Percentiles rank a stretch among this genome's conserved stretches.
These are phyloP conservation scores for Pipistrellus kuhlii DNA, from an alignment of 2,797 vertebrate genomes.

Conservation along the genomic window DNA sequence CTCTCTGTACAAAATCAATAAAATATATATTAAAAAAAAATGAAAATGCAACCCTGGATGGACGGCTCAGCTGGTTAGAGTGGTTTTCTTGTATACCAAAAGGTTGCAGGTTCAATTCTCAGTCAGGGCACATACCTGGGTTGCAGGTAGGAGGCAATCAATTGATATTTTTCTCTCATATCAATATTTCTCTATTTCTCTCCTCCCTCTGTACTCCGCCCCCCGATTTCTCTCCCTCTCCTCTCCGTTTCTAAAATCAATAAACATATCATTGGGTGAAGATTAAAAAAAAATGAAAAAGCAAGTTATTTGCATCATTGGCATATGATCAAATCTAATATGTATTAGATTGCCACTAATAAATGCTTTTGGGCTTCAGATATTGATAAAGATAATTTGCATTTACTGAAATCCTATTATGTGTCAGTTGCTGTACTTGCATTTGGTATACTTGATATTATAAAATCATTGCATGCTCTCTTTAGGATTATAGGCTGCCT, in stretches of 20 bases:
- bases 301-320: background rate
- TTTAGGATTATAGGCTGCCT: background rate
- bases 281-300: background rate
- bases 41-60: background rate
- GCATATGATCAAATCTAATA: background rate
- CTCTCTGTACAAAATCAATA: too few species aligned
- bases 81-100: background rate
- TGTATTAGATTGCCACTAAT: background rate
- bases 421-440: background rate
- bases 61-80: background rate
- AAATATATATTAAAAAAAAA: too few species aligned
- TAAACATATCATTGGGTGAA: background rate
- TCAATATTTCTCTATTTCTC: background rate
- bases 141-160: background rate
- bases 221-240: background rate
- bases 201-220: fast-evolving
- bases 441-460: background rate
- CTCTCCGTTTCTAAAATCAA: background rate
- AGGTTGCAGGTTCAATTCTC: background rate
- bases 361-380: background rate
- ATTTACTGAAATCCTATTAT: background rate
- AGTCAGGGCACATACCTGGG: background rate
- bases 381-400: background rate
- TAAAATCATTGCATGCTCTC: background rate
- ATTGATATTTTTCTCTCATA: background rate